Conservation (phyloP, 2,113 vertebrate species). For the Lepidothrix coronata region DNA sequence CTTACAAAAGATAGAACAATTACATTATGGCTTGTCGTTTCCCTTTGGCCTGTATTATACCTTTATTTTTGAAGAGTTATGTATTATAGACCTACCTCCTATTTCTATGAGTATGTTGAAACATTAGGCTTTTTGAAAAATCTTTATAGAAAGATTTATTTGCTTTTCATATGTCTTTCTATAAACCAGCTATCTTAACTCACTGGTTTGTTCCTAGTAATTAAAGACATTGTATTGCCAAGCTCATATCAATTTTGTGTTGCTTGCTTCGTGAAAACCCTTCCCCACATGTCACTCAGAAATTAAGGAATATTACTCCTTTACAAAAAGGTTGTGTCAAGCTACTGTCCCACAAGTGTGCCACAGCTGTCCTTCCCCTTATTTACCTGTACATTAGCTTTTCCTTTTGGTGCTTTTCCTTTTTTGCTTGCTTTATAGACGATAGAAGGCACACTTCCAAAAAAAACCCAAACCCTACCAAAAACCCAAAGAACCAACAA, state of each 20-base stretch:
- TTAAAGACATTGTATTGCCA: not conserved
- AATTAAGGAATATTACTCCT: not conserved
- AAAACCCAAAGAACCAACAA: not conserved
- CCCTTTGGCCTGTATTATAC: not conserved
- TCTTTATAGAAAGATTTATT: not conserved
- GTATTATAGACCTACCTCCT: not conserved
- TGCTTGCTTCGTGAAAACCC: not conserved
- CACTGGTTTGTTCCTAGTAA: not conserved
- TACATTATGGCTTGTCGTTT: not conserved
- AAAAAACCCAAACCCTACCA: not conserved
- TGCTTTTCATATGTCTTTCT: not conserved
- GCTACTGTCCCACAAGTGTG: not conserved
- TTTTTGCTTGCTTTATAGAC: not conserved
- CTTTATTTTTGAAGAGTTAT: not conserved
- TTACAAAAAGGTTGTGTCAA: not conserved
- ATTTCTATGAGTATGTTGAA: not conserved
- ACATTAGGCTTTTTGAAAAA: not conserved
- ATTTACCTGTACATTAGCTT: not conserved
- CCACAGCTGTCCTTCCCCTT: not conserved
- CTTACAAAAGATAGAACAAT: slow-evolving; percentile 5
- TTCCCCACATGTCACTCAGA: not conserved
- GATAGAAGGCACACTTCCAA: not conserved
- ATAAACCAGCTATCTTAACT: not conserved
- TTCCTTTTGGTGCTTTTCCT: not conserved
- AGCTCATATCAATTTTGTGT: not conserved